phyloP scores from a whole-genome alignment of 2,113 vertebrate species.

The Plotosus lineatus region DNA sequence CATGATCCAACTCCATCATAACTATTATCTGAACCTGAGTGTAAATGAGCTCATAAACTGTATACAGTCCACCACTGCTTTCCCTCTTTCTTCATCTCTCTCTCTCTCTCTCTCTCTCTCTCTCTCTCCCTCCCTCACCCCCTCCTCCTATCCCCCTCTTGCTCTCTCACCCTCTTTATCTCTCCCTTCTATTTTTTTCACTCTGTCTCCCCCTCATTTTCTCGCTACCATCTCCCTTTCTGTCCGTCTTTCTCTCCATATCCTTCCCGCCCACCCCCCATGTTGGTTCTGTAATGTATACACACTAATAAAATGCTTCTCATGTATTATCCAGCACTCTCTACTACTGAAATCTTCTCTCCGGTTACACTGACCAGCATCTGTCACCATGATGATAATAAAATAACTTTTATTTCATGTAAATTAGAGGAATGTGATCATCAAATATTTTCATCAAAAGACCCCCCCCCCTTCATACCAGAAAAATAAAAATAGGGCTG shows the following conservation, averaged over 20 bases:
- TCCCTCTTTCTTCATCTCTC: too few species aligned
- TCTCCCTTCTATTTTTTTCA: background rate
- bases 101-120: too few species aligned
- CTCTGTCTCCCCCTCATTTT: too few species aligned
- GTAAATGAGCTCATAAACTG: background rate
- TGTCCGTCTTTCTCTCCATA: too few species aligned
- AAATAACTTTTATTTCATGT: background rate
- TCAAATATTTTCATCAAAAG: background rate
- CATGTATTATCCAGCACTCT: slow-evolving; percentile 16
- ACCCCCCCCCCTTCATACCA: too few species aligned
- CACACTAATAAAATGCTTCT: background rate
- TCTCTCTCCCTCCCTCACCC: background rate
- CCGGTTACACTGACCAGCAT: background rate
- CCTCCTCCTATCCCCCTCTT: too few species aligned
- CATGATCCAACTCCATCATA: background rate
- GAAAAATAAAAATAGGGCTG: background rate
- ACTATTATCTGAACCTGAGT: background rate
- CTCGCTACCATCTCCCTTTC: too few species aligned
- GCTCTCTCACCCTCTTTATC: too few species aligned
- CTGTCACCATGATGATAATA: background rate
- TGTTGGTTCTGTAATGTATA: background rate
- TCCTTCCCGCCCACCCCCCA: background rate
- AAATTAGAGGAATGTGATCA: background rate
- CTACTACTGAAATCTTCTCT: background rate
- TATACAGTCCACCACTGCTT: background rate